Conservation (phyloP, 2,113 vertebrate genomes). For the Alectura lathami region DNA sequence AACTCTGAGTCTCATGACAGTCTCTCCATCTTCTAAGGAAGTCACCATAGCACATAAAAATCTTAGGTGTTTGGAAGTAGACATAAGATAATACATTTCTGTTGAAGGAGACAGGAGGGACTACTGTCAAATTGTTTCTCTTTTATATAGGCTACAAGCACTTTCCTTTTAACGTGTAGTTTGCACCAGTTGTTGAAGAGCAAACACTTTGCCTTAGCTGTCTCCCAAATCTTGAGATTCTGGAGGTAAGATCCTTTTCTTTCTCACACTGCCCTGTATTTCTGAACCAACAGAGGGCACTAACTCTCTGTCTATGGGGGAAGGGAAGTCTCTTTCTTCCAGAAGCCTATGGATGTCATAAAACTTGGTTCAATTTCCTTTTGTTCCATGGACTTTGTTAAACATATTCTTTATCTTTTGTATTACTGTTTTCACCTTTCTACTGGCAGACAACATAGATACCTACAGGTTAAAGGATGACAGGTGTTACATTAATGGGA, state of each 20-base stretch:
- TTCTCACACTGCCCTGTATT: not conserved
- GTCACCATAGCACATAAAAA: not conserved
- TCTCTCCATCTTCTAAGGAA: not conserved
- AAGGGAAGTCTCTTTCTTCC: not conserved
- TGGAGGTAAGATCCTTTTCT: not conserved
- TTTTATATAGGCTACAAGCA: not conserved
- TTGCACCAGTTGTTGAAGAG: not conserved
- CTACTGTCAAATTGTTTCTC: not conserved
- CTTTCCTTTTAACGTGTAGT: not conserved
- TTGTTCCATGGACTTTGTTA: not conserved
- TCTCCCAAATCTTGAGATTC: not conserved
- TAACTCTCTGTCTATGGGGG: not conserved
- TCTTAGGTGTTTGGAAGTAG: not conserved
- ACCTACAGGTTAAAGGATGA: not conserved
- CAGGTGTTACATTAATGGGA: not conserved
- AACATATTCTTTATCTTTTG: not conserved
- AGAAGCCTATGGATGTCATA: not conserved
- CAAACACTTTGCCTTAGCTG: not conserved
- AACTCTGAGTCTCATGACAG: not conserved
- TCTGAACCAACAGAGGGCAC: not conserved
- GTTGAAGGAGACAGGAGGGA: not conserved
- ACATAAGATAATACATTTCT: too few relatives aligned
- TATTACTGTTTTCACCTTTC: not conserved
- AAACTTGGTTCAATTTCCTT: not conserved
- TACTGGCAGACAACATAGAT: not conserved